These are phyloP conservation scores for Patella ulyssiponensis DNA, from an alignment of 2,888 invertebrate genomes.

Conservation along the genomic window DNA sequence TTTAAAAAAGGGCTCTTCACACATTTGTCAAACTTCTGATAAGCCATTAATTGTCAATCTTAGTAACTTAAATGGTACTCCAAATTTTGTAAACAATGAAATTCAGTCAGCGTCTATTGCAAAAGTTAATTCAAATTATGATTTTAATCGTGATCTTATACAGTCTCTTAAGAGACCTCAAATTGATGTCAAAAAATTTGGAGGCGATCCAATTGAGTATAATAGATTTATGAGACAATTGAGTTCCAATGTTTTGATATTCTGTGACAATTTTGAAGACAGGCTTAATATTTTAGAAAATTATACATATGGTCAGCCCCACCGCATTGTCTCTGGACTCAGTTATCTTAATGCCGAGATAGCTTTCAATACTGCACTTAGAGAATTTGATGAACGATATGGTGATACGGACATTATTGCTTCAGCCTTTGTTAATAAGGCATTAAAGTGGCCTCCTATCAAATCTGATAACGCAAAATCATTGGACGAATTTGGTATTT, in stretches of 20 bases:
- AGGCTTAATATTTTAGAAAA: not conserved
- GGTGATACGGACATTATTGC: slow-evolving; percentile 22
- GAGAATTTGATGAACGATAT: slow-evolving; percentile 26
- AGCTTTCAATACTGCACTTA: not conserved
- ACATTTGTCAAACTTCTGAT: too few species aligned
- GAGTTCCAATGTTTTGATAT: not conserved
- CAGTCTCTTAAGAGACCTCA: not conserved
- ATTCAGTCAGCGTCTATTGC: too few species aligned
- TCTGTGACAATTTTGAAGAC: not conserved
- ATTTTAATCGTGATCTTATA: not conserved
- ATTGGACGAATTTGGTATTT: slow-evolving; percentile 26
- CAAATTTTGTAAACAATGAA: not conserved
- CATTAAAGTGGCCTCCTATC: slow-evolving; percentile 25
- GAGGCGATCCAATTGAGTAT: not conserved
- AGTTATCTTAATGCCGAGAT: not conserved
- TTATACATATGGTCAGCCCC: not conserved
- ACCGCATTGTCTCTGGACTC: not conserved
- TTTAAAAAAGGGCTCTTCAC: too few species aligned
- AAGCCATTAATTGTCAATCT: not conserved
- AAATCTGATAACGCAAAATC: slow-evolving; percentile 22
- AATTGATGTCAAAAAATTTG: not conserved
- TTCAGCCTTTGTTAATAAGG: slow-evolving; percentile 27
- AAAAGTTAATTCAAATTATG: too few species aligned
- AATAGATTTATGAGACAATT: slow-evolving; percentile 6
- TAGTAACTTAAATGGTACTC: not conserved